phyloP scores from a whole-genome alignment of 2,797 vertebrate genomes.

The Chaenodraco wilsoni region DNA sequence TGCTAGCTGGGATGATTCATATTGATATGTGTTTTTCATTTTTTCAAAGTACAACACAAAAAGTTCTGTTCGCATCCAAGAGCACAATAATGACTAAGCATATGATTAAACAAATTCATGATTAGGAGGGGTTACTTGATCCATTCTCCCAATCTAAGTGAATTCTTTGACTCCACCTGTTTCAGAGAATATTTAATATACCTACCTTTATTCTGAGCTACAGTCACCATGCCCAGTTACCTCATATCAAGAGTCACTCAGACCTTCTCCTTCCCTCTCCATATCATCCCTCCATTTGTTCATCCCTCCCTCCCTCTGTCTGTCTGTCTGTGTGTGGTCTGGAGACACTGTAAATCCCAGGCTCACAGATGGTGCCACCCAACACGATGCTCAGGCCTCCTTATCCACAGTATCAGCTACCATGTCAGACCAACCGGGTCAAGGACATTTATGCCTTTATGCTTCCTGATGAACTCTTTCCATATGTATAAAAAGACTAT shows the following conservation, averaged over 20 bases:
- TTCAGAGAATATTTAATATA: no score
- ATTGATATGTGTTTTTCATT: constrained; percentile 1
- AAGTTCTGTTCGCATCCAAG: no score
- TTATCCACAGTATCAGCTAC: constrained; percentile 70
- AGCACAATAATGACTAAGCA: no score
- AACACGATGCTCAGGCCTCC: constrained; percentile 54
- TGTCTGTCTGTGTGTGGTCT: constrained; percentile 89
- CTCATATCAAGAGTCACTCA: constrained; percentile 5
- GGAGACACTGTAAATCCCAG: constrained; percentile 78
- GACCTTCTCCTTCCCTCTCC: constrained; percentile 13
- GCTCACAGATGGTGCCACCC: constrained; percentile 80
- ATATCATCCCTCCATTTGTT: constrained; percentile 34
- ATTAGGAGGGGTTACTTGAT: no score
- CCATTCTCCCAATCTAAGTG: no score
- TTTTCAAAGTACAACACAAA: no score
- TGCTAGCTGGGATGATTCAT: not conserved
- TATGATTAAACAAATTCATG: no score
- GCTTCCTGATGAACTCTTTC: constrained; percentile 49
- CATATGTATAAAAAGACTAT: constrained; percentile 21
- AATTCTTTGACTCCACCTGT: no score
- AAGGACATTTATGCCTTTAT: constrained; percentile 55
- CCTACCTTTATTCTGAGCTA: not conserved
- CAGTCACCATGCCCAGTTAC: constrained; percentile 14
- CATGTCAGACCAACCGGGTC: constrained; percentile 56
- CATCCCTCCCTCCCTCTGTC: constrained; percentile 33